Evolutionary conservation across 1,140 invertebrate species (phyloP).

Genomic region (Chlorops oryzae): DNA sequence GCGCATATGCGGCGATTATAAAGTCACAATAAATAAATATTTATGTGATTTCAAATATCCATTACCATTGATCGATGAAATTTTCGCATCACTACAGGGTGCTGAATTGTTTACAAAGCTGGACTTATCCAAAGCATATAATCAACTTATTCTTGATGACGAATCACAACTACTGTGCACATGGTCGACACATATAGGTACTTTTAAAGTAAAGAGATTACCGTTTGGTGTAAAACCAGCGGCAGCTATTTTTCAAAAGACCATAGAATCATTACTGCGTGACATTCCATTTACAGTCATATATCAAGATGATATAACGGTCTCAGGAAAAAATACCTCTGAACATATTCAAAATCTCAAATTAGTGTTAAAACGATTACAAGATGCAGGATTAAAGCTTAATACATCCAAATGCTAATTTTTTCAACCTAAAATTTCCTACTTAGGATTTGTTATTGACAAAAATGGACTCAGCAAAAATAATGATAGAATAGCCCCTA

Average conservation of each 20-base stretch:
- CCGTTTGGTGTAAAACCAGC: constrained; percentile 23
- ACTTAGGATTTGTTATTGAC: constrained; percentile 28
- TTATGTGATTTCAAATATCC: constrained; percentile 41
- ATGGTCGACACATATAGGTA: constrained; percentile 20
- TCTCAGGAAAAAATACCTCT: constrained; percentile 21
- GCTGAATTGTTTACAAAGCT: constrained; percentile 35
- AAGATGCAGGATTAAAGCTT: constrained; percentile 18
- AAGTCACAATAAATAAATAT: constrained; percentile 38
- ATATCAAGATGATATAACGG: constrained; percentile 43
- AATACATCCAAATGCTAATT: constrained; percentile 32
- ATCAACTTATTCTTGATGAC: constrained; percentile 35
- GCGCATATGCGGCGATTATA: constrained; percentile 50
- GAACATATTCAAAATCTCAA: constrained; percentile 21
- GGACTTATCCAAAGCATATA: constrained; percentile 44
- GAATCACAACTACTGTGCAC: constrained; percentile 17
- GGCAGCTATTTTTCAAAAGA: constrained; percentile 46
- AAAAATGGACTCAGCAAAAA: constrained; percentile 23
- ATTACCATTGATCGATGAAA: constrained; percentile 36
- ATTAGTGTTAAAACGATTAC: constrained; percentile 3
- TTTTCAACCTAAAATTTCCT: constrained; percentile 25
- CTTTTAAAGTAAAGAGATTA: constrained; percentile 27
- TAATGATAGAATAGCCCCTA: constrained; percentile 19
- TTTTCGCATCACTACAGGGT: too few relatives aligned
- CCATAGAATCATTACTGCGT: constrained; percentile 37
- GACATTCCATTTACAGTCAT: constrained; percentile 18